Conservation (phyloP, 1,140 invertebrate genomes). For the Megalonaias nervosa region DNA sequence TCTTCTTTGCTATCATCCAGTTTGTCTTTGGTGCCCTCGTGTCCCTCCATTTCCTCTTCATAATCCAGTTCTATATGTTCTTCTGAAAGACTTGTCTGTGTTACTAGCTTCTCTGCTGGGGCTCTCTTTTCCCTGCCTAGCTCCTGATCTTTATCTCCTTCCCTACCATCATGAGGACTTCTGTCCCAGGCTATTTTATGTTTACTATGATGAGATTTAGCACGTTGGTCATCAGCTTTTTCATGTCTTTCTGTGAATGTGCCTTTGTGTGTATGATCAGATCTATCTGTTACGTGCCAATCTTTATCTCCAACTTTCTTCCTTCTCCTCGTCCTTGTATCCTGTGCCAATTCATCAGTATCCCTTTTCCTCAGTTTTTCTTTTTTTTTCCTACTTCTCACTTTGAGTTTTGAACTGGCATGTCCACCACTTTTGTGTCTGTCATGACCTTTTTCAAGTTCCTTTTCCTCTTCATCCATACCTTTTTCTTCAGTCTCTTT, state of each 20-base stretch:
- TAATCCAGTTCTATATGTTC: slow-evolving; percentile 68
- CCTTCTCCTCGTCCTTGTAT: not conserved
- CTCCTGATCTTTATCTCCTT: no score
- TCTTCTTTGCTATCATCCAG: slow-evolving; percentile 43
- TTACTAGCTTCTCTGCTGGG: no score
- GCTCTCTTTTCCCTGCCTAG: no score
- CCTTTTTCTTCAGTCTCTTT: slow-evolving; percentile 10
- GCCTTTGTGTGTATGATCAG: slow-evolving; percentile 13
- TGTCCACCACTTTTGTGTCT: not conserved
- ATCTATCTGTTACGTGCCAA: no score
- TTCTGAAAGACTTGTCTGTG: slow-evolving; percentile 71
- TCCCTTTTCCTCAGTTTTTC: slow-evolving; percentile 1
- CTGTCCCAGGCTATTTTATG: slow-evolving; percentile 10
- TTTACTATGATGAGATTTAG: not conserved
- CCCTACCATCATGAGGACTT: slow-evolving; percentile 21
- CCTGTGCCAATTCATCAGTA: not conserved
- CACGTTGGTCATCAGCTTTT: slow-evolving; percentile 5
- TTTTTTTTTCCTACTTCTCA: not conserved
- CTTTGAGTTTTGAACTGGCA: not conserved
- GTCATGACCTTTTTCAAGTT: not conserved
- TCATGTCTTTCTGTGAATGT: not conserved
- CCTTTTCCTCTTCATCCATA: slow-evolving; percentile 5
- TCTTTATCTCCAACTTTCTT: not conserved
- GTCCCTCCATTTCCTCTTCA: slow-evolving; percentile 54
- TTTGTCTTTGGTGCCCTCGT: slow-evolving; percentile 38